phyloP scores from a whole-genome alignment of 2,888 invertebrate genomes.

The Trissolcus brochymenae region DNA sequence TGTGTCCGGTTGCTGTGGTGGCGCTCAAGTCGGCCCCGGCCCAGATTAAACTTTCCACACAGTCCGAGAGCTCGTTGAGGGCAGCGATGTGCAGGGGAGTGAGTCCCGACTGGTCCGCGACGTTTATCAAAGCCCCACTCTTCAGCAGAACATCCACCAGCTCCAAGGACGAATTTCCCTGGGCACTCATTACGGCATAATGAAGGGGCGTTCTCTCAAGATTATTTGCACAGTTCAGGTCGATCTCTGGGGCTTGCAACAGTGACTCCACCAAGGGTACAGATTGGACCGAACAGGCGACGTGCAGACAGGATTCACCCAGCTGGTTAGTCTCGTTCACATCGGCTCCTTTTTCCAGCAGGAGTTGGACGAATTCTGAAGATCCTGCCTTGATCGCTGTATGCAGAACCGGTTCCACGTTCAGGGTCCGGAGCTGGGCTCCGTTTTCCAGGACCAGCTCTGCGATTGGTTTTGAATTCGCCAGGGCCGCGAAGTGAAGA shows the following conservation, averaged over 20 bases:
- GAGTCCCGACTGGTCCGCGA: conserved; percentile 73
- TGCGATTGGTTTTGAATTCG: conserved; percentile 75
- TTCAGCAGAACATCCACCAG: conserved; percentile 70
- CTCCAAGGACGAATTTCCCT: conserved; percentile 63
- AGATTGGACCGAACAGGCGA: conserved; percentile 76
- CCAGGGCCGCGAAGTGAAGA: conserved; percentile 78
- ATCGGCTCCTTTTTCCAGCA: conserved; percentile 76
- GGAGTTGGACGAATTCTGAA: conserved; percentile 69
- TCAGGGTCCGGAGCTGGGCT: conserved; percentile 71
- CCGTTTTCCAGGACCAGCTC: conserved; percentile 74
- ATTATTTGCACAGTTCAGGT: conserved; percentile 74
- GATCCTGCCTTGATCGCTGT: conserved; percentile 75
- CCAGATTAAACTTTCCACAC: conserved; percentile 75
- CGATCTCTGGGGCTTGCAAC: conserved; percentile 65
- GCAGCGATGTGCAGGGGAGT: conserved; percentile 77
- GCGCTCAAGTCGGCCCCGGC: conserved; percentile 77
- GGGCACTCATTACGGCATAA: conserved; percentile 73
- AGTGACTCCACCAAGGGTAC: conserved; percentile 70
- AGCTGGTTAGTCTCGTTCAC: conserved; percentile 72
- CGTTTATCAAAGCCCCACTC: conserved; percentile 71
- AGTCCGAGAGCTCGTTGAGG: conserved; percentile 76
- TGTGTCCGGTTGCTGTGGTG: conserved; percentile 74
- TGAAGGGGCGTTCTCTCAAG: conserved; percentile 75
- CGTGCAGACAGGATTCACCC: conserved; percentile 78
- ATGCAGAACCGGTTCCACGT: conserved; percentile 78